These are phyloP conservation scores for Lycia hirtaria DNA, from an alignment of 2,888 invertebrate genomes.

Conservation along the genomic window DNA sequence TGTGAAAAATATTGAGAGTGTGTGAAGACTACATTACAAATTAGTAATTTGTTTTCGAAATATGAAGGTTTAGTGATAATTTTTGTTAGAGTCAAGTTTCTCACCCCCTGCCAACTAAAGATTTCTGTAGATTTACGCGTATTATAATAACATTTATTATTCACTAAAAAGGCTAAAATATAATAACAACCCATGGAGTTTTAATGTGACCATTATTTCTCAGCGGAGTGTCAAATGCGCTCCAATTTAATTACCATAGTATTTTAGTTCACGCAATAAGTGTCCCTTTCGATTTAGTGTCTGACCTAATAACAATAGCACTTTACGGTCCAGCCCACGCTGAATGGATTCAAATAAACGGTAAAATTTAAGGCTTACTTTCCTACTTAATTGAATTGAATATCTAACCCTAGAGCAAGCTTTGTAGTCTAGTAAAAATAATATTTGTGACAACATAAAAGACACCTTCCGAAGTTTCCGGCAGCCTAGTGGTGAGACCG, in stretches of 20 bases:
- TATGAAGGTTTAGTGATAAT: too few relatives aligned
- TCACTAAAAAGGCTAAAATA: not conserved
- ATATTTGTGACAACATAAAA: too few relatives aligned
- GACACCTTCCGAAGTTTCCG: too few relatives aligned
- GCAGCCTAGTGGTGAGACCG: too few relatives aligned
- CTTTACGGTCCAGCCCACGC: slow-evolving; percentile 54
- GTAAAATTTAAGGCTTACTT: slow-evolving; percentile 54
- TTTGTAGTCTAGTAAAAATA: too few relatives aligned
- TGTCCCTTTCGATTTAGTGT: slow-evolving; percentile 42
- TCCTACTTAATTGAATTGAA: slow-evolving; percentile 55
- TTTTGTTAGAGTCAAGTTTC: too few relatives aligned
- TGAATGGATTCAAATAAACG: slow-evolving; percentile 57
- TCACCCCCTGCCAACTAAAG: too few relatives aligned
- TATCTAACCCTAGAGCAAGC: slow-evolving; percentile 37
- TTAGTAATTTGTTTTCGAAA: too few relatives aligned
- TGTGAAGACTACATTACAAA: too few relatives aligned
- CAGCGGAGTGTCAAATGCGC: slow-evolving; percentile 42
- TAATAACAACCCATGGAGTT: not conserved
- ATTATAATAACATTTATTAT: too few relatives aligned
- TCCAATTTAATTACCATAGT: slow-evolving; percentile 46
- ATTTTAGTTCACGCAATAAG: slow-evolving; percentile 52
- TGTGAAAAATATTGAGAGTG: too few relatives aligned
- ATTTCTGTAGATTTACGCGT: too few relatives aligned
- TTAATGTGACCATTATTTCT: slow-evolving; percentile 37
- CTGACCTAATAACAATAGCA: slow-evolving; percentile 54